phyloP scores from a whole-genome alignment of 2,888 invertebrate species.

The Abrostola triplasia region DNA sequence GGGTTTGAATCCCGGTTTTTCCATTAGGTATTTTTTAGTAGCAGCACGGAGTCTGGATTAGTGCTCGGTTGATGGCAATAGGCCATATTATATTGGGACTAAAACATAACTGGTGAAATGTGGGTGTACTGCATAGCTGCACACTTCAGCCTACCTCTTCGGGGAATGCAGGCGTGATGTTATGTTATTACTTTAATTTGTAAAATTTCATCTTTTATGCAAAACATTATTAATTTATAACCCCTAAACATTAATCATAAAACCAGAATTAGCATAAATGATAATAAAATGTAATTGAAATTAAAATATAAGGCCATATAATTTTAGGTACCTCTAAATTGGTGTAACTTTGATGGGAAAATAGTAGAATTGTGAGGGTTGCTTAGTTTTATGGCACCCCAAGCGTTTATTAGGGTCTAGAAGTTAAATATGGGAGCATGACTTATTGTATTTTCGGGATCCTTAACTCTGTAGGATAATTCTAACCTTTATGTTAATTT shows the following conservation, averaged over 20 bases:
- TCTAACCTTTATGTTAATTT: conserved; percentile 1
- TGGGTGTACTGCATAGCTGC: no score
- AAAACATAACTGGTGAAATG: no score
- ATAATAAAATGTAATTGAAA: conserved; percentile 41
- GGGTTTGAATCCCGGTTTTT: no score
- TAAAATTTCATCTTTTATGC: background rate
- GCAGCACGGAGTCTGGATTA: no score
- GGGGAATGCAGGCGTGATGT: no score
- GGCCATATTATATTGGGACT: no score
- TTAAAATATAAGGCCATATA: conserved; percentile 38
- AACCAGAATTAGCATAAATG: conserved; percentile 36
- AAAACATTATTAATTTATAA: background rate
- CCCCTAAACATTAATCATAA: conserved; percentile 16
- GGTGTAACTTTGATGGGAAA: conserved; percentile 33
- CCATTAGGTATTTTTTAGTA: no score
- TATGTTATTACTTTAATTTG: no score
- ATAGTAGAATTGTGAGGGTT: conserved; percentile 28
- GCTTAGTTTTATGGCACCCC: conserved; percentile 33
- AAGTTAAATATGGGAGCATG: conserved; percentile 23
- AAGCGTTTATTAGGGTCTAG: conserved; percentile 23
- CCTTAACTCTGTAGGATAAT: background rate
- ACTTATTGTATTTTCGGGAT: background rate
- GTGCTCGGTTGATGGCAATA: no score
- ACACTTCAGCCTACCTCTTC: no score
- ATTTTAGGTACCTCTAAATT: conserved; percentile 31